Percentiles rank a stretch among this genome's conserved stretches.
These are phyloP conservation scores for Macroglossus sobrinus DNA, from an alignment of 2,113 vertebrate species.

Conservation along the genomic window DNA sequence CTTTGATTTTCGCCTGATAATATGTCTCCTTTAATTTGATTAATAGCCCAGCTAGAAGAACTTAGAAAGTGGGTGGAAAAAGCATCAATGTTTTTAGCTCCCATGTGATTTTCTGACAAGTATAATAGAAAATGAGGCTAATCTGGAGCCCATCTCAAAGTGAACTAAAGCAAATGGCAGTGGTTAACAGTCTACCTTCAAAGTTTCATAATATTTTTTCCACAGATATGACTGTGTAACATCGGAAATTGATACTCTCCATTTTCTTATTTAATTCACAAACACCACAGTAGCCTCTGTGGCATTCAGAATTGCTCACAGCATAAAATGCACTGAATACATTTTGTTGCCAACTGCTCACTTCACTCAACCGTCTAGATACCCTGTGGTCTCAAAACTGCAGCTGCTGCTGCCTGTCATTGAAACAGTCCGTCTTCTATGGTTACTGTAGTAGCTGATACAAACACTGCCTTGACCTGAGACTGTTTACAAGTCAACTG, in stretches of 20 bases:
- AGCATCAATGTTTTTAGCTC: too few relatives aligned
- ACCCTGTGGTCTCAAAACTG: conserved; percentile 54
- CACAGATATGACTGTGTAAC: background rate
- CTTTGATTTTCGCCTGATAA: too few relatives aligned
- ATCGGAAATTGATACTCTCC: background rate
- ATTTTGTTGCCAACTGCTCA: conserved; percentile 65
- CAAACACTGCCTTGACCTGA: conserved; percentile 53
- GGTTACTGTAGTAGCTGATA: conserved; percentile 56
- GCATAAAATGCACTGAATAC: background rate
- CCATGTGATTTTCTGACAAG: background rate
- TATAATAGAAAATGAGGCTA: background rate
- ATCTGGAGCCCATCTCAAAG: background rate
- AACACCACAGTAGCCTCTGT: background rate
- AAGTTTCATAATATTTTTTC: background rate
- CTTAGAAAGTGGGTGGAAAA: too few relatives aligned
- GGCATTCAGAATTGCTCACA: conserved; percentile 51
- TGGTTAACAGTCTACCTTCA: background rate
- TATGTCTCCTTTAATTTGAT: too few relatives aligned
- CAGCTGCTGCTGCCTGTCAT: conserved; percentile 73
- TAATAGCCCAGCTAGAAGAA: too few relatives aligned
- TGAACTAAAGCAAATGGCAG: background rate
- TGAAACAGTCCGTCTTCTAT: background rate
- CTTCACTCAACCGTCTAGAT: conserved; percentile 67
- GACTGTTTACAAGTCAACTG: conserved; percentile 51
- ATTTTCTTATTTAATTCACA: conserved; percentile 4